These are phyloP conservation scores for Columbina picui DNA, from an alignment of 2,113 vertebrate genomes.

Conservation along the genomic window DNA sequence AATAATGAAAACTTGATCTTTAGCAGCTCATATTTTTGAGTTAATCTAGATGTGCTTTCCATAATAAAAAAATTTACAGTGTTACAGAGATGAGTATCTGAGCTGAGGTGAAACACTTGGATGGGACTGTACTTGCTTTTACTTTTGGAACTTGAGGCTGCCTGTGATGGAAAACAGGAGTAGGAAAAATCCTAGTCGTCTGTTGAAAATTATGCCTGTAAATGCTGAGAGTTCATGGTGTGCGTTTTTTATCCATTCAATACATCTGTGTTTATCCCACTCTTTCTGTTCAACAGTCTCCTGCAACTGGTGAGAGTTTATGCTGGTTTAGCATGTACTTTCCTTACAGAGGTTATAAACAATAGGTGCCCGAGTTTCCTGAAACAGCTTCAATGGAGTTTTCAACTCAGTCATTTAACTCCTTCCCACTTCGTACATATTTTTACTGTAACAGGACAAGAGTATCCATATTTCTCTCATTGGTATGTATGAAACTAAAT, in stretches of 20 bases:
- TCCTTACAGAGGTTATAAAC: background rate
- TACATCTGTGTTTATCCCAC: background rate
- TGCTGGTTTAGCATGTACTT: background rate
- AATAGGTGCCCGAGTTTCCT: background rate
- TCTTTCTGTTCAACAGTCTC: background rate
- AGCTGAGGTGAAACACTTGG: background rate
- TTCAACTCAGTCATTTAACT: background rate
- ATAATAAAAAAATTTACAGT: background rate
- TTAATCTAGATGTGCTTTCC: background rate
- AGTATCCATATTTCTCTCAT: background rate
- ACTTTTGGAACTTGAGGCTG: background rate
- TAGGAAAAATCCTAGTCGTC: background rate
- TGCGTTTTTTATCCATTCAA: background rate
- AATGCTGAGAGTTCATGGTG: background rate
- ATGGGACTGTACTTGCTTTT: background rate
- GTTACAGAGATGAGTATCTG: background rate
- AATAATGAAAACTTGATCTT: background rate
- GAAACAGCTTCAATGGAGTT: background rate
- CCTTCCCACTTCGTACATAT: background rate
- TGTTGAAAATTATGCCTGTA: background rate
- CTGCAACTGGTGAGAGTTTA: background rate
- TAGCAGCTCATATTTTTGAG: background rate
- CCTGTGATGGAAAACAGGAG: background rate
- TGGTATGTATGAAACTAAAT: background rate
- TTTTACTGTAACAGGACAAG: background rate